A percentile compares a stretch with the other conserved stretches of the same genome.
Evolutionary conservation across 2,797 vertebrate species (phyloP).

Genomic region (Schizothorax lantsangensis): DNA sequence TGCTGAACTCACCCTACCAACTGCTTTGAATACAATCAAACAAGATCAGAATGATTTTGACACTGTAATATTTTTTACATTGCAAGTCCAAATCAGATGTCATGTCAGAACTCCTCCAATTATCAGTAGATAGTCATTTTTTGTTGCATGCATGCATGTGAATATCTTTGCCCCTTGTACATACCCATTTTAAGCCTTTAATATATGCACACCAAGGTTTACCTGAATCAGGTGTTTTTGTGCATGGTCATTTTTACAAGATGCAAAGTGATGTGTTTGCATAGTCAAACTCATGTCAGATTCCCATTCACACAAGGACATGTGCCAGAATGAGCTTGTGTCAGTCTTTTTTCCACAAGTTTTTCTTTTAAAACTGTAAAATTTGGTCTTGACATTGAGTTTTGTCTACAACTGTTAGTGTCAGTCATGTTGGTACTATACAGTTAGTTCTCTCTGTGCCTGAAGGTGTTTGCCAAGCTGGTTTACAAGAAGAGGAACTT

Average conservation of each 20-base stretch:
- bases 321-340: background rate
- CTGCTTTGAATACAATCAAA: background rate
- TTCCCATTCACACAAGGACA: background rate
- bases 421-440: background rate
- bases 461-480: background rate
- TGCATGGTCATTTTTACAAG: background rate
- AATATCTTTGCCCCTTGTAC: background rate
- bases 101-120: background rate
- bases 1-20: background rate
- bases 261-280: conserved; percentile 50
- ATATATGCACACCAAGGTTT: background rate
- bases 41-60: background rate
- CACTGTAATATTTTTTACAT: background rate
- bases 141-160: background rate
- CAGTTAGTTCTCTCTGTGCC: background rate
- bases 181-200: background rate
- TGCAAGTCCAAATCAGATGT: background rate
- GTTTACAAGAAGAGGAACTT: background rate
- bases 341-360: background rate
- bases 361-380: background rate
- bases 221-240: conserved; percentile 4
- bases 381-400: background rate
- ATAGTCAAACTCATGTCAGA: conserved; percentile 53
- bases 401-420: background rate
- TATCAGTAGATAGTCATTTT: background rate